phyloP scores from a whole-genome alignment of 2,113 vertebrate species.

The Cyprinodon brontotheroides region DNA sequence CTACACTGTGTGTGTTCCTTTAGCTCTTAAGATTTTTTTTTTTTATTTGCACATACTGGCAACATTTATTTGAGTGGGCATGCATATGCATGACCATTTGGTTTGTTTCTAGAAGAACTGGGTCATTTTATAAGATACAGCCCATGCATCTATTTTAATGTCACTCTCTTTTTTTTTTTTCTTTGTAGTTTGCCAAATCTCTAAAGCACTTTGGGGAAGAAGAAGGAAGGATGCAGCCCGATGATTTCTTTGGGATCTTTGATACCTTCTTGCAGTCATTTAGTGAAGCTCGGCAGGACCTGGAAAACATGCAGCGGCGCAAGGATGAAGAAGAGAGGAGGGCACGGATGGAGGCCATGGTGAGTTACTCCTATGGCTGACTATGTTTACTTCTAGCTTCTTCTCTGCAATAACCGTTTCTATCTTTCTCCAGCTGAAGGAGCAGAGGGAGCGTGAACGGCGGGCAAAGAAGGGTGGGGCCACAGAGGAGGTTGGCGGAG shows the following conservation, averaged over 20 bases:
- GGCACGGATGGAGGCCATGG: constrained; percentile 94
- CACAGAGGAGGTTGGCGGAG: constrained; percentile 91
- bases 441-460: constrained; percentile 92
- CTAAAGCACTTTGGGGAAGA: constrained; percentile 94
- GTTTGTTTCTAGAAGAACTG: neutral
- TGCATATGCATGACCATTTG: neutral
- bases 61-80: neutral
- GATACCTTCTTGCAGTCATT: constrained; percentile 96
- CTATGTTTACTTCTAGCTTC: no score
- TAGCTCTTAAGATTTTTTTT: constrained; percentile 5
- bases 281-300: constrained; percentile 90
- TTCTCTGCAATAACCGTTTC: neutral
- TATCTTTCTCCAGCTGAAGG: constrained; percentile 85
- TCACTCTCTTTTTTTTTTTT: constrained; percentile 1
- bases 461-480: constrained; percentile 85
- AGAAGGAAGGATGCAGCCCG: constrained; percentile 90
- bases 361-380: constrained; percentile 63
- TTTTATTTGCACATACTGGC: no score
- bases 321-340: constrained; percentile 96
- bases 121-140: neutral
- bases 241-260: constrained; percentile 97
- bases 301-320: constrained; percentile 93
- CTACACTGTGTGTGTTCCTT: neutral
- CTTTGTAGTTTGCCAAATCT: constrained; percentile 87
- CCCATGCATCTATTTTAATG: neutral